A percentile compares a stretch with the other conserved stretches of the same genome.
Conservation (phyloP, 2,113 vertebrate genomes). For the cat (Felis catus) region DNA sequence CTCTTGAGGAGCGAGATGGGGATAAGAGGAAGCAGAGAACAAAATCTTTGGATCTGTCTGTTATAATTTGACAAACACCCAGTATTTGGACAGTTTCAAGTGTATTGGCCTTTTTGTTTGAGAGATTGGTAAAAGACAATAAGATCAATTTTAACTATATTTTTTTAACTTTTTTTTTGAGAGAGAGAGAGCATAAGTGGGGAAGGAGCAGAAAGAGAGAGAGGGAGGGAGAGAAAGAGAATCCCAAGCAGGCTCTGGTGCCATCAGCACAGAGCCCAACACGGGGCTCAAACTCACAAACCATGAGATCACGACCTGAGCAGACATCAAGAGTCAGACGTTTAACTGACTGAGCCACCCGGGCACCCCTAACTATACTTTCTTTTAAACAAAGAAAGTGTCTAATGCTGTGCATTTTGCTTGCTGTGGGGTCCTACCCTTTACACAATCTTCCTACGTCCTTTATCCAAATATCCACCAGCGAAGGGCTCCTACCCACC, state of each 20-base stretch:
- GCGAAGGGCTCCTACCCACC: background rate
- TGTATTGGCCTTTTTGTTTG: constrained; percentile 13
- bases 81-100: constrained; percentile 7
- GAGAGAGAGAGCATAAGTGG: no score
- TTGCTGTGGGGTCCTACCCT: background rate
- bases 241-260: no score
- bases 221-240: no score
- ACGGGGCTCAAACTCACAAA: no score
- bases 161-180: background rate
- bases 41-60: background rate
- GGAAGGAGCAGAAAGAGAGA: no score
- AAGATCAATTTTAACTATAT: constrained; percentile 24
- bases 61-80: background rate
- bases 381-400: background rate
- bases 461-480: background rate
- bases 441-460: background rate
- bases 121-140: background rate
- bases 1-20: background rate
- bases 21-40: background rate
- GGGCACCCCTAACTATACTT: no score
- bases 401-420: constrained; percentile 15
- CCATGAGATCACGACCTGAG: no score
- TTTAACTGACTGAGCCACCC: no score
- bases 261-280: no score
- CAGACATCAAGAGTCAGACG: no score